A percentile compares a stretch with the other conserved stretches of the same genome.
These are phyloP conservation scores for Thelaira solivaga DNA, from an alignment of 2,888 invertebrate genomes.

Conservation along the genomic window DNA sequence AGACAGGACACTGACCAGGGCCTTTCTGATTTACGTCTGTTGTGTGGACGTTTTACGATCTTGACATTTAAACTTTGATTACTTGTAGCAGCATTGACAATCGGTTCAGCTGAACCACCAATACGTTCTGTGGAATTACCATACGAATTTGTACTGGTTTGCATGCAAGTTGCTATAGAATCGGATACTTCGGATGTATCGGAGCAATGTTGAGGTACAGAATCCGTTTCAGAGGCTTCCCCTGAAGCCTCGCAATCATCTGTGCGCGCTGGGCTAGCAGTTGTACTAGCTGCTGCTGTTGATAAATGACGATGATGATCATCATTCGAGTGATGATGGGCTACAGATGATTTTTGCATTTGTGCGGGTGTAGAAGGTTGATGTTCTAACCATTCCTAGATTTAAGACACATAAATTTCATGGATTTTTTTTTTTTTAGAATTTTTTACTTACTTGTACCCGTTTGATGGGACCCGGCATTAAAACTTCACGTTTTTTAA, in stretches of 20 bases:
- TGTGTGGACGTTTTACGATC: slow-evolving; percentile 79
- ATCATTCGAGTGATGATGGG: slow-evolving; percentile 43
- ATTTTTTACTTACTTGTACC: slow-evolving; percentile 71
- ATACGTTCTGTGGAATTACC: slow-evolving; percentile 78
- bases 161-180: slow-evolving; percentile 83
- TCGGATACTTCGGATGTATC: slow-evolving; percentile 88
- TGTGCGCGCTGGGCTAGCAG: slow-evolving; percentile 54
- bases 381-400: slow-evolving; percentile 77
- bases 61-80: slow-evolving; percentile 78
- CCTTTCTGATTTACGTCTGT: slow-evolving; percentile 78
- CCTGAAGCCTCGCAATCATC: slow-evolving; percentile 90
- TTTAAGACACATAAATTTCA: too few relatives aligned
- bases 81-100: slow-evolving; percentile 66
- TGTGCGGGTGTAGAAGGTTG: slow-evolving; percentile 71
- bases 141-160: slow-evolving; percentile 77
- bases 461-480: slow-evolving; percentile 76
- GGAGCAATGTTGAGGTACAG: slow-evolving; percentile 81
- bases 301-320: slow-evolving; percentile 21
- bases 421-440: not conserved
- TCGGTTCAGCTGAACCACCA: slow-evolving; percentile 81
- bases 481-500: slow-evolving; percentile 75
- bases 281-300: not conserved
- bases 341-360: slow-evolving; percentile 59
- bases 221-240: slow-evolving; percentile 84
- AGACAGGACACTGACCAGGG: slow-evolving; percentile 94